These are phyloP conservation scores for Rhinopomastus cyanomelas DNA, from an alignment of 2,113 vertebrate species.

Conservation along the genomic window DNA sequence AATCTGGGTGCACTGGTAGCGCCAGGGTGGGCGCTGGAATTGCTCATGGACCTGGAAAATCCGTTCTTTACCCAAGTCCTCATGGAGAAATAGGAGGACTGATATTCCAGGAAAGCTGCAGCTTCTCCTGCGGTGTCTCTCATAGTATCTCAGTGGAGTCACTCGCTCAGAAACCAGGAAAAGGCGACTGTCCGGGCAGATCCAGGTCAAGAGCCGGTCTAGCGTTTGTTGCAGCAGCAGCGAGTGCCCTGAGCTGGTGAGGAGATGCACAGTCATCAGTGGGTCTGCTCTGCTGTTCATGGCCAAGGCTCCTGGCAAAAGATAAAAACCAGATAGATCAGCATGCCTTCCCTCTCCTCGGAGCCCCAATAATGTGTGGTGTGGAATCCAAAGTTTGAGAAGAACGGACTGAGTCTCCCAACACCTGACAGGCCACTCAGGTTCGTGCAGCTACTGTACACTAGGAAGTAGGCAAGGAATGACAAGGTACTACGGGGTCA, in stretches of 20 bases:
- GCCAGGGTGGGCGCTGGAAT: slow-evolving; percentile 88
- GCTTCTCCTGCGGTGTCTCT: slow-evolving; percentile 54
- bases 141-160: slow-evolving; percentile 63
- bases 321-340: not conserved
- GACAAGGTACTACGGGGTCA: rapidly evolving
- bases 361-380: not conserved
- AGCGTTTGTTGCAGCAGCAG: slow-evolving; percentile 84
- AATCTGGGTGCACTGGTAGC: slow-evolving; percentile 75
- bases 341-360: not conserved
- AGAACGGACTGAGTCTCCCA: not conserved
- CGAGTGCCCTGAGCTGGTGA: slow-evolving; percentile 82
- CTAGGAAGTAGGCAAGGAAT: rapidly evolving
- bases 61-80: slow-evolving; percentile 83
- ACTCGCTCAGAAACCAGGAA: slow-evolving; percentile 89
- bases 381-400: not conserved
- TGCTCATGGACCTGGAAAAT: slow-evolving; percentile 84
- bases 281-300: slow-evolving; percentile 68
- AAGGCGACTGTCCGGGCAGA: slow-evolving; percentile 81
- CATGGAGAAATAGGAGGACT: slow-evolving; percentile 87
- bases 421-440: rapidly evolving
- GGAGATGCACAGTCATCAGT: slow-evolving; percentile 85
- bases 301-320: slow-evolving; percentile 31
- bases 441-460: too few relatives aligned
- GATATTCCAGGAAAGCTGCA: slow-evolving; percentile 85
- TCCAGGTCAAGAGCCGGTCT: slow-evolving; percentile 81